phyloP scores from a whole-genome alignment of 2,113 vertebrate genomes.

The Scytalopus superciliaris region DNA sequence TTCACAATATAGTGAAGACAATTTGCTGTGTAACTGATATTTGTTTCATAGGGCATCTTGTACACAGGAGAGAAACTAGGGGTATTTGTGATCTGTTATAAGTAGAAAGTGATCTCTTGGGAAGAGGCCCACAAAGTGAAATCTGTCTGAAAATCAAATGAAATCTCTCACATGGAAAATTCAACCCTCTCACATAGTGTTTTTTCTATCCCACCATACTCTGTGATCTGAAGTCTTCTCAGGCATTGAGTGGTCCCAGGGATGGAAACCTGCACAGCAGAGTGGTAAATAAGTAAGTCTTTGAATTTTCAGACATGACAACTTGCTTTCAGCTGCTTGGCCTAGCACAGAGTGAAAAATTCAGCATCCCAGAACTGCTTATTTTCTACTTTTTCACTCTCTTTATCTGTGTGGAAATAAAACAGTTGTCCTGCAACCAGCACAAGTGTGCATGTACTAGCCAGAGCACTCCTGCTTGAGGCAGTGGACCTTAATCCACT shows the following conservation, averaged over 20 bases:
- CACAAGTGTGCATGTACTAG: neutral
- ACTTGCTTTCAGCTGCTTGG: neutral
- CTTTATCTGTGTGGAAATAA: neutral
- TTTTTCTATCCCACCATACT: neutral
- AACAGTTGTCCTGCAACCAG: neutral
- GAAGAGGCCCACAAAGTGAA: neutral
- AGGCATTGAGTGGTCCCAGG: neutral
- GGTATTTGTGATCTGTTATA: neutral
- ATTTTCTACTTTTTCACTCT: neutral
- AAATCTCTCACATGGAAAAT: neutral
- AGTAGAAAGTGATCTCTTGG: neutral
- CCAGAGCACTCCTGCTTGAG: neutral
- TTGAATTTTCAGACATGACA: neutral
- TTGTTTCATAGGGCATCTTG: neutral
- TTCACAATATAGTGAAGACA: neutral
- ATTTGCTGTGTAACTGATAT: neutral
- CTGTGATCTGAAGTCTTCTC: neutral
- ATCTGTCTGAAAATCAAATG: neutral
- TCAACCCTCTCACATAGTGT: neutral
- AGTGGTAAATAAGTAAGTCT: neutral
- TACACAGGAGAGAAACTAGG: neutral
- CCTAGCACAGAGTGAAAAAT: neutral
- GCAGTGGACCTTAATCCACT: neutral
- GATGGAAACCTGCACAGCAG: neutral
- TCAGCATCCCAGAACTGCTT: neutral